These are phyloP conservation scores for Salarias fasciatus DNA, from an alignment of 2,797 vertebrate genomes.

Conservation along the genomic window DNA sequence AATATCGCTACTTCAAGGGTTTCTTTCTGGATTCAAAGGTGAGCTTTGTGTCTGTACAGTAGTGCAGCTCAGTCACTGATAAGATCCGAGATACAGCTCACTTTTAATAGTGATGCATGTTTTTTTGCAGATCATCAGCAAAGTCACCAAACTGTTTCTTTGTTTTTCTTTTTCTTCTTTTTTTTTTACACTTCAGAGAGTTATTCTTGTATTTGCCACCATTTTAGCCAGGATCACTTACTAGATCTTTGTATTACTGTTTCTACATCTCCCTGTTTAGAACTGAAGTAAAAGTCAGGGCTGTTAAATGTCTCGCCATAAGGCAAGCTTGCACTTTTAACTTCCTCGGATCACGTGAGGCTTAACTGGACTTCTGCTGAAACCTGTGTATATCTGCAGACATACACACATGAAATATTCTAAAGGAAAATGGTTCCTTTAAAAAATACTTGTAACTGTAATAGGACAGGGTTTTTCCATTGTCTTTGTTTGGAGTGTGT, in stretches of 20 bases:
- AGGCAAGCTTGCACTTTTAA: slow-evolving; percentile 19
- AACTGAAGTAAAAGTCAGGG: neutral
- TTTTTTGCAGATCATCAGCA: neutral
- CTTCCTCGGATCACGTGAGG: slow-evolving; percentile 13
- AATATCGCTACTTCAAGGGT: slow-evolving; percentile 94
- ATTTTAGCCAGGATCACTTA: neutral
- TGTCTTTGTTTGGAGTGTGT: neutral
- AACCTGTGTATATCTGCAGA: neutral
- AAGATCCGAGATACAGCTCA: rapidly evolving
- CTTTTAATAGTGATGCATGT: no score
- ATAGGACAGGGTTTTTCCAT: no score
- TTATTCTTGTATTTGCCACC: neutral
- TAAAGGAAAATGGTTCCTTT: no score
- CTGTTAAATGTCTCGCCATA: neutral
- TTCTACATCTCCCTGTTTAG: neutral
- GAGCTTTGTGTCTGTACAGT: slow-evolving; percentile 43
- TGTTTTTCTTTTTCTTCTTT: no score
- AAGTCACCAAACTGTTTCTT: slow-evolving; percentile 11
- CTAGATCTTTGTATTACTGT: neutral
- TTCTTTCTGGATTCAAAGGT: slow-evolving; percentile 94
- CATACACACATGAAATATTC: no score
- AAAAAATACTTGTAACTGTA: no score
- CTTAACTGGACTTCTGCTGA: neutral
- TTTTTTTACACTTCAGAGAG: no score
- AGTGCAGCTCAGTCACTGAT: neutral